These are phyloP conservation scores for Chaenodraco wilsoni DNA, from an alignment of 2,797 vertebrate genomes.

Conservation along the genomic window DNA sequence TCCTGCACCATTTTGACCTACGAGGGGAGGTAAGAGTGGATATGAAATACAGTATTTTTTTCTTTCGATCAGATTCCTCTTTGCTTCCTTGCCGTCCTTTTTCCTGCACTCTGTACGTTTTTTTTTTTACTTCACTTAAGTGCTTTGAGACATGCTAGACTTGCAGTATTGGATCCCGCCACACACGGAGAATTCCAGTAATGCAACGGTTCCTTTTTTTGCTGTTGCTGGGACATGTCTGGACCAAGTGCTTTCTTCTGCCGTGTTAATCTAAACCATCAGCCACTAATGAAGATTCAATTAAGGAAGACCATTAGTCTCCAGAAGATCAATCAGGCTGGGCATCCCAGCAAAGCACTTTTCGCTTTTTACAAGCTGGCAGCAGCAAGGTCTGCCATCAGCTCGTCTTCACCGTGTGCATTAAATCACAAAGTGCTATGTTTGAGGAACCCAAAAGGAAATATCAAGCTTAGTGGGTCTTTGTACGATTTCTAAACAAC, in stretches of 20 bases:
- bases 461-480: not conserved
- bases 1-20: not conserved
- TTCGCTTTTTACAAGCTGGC: slow-evolving; percentile 60
- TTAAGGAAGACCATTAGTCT: slow-evolving; percentile 69
- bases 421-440: slow-evolving; percentile 62
- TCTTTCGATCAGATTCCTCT: not conserved
- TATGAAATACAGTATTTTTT: not conserved
- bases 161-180: slow-evolving; percentile 17
- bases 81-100: not conserved
- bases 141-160: not conserved
- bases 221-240: slow-evolving; percentile 41
- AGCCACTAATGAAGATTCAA: slow-evolving; percentile 68
- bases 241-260: slow-evolving; percentile 49
- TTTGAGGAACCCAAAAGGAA: slow-evolving; percentile 26
- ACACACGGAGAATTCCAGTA: slow-evolving; percentile 17
- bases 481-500: not conserved
- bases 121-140: not conserved
- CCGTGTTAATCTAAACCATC: slow-evolving; percentile 66
- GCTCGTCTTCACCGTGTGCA: slow-evolving; percentile 54
- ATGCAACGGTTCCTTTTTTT: not conserved
- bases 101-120: not conserved
- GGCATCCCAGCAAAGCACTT: slow-evolving; percentile 79
- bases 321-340: slow-evolving; percentile 60
- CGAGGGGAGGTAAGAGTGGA: too few relatives aligned
- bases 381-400: slow-evolving; percentile 71